Evolutionary conservation across 2,113 vertebrate species (phyloP).

Genomic region (rat (Rattus norvegicus)): GRCr8 NC_086027.1:50749001-50749500

Average conservation of each 20-base stretch:
- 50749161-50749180: background rate
- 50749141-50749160: no score
- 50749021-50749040: background rate
- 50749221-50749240: background rate
- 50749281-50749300: background rate
- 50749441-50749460: background rate
- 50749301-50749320: background rate
- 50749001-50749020: background rate
- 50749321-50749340: background rate
- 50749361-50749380: background rate
- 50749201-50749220: accelerated
- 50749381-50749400: background rate
- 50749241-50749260: background rate
- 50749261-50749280: background rate
- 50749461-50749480: background rate
- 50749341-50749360: background rate
- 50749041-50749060: background rate
- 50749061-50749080: background rate
- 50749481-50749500: background rate
- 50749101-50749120: background rate
- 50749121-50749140: background rate
- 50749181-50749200: background rate
- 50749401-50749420: background rate
- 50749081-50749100: background rate
- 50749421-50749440: background rate